Evolutionary conservation across 2,888 invertebrate species (phyloP).

Genomic region (Chloromyia formosa): DNA sequence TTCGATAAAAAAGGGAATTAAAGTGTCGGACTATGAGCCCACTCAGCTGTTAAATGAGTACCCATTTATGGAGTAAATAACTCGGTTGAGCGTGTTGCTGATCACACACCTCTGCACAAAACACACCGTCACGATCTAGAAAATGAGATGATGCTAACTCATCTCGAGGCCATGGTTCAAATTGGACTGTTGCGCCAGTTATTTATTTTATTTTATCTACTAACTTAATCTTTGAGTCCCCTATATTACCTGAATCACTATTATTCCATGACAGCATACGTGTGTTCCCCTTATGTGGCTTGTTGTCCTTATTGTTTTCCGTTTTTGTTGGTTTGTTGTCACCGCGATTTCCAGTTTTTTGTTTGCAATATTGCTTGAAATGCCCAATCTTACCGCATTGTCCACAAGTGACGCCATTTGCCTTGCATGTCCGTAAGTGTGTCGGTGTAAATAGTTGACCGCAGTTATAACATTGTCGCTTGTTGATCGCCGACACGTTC

Average conservation of each 20-base stretch:
- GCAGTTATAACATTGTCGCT: neutral
- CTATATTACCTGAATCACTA: neutral
- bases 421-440: neutral
- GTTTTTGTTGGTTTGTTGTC: neutral
- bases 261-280: neutral
- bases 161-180: too few relatives aligned
- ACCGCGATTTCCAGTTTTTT: neutral
- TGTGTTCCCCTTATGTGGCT: neutral
- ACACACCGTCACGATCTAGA: too few relatives aligned
- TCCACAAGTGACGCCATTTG: neutral
- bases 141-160: too few relatives aligned
- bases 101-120: too few relatives aligned
- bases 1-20: too few relatives aligned
- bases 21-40: too few relatives aligned
- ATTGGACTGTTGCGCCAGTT: too few relatives aligned
- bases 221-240: neutral
- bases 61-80: too few relatives aligned
- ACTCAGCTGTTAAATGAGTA: too few relatives aligned
- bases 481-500: too few relatives aligned
- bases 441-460: neutral
- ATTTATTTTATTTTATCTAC: slow-evolving; percentile 27
- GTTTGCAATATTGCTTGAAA: neutral
- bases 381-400: neutral
- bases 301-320: slow-evolving; percentile 1
- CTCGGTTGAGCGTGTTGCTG: too few relatives aligned